Conservation (phyloP, 2,113 vertebrate species). For the Phainopepla nitens region DNA sequence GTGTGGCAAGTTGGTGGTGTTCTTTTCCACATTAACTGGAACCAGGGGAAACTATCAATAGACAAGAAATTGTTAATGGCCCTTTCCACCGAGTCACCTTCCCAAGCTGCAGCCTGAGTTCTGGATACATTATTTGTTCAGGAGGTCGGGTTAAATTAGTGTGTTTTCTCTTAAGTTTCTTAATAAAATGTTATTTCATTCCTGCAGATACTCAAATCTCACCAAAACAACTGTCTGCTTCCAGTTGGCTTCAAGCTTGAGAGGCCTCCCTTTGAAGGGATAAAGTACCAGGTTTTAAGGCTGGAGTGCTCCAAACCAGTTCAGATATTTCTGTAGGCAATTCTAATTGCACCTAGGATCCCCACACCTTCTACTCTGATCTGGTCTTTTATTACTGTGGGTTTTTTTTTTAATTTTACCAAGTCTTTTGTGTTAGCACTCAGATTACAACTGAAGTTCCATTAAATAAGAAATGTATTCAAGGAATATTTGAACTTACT, state of each 20-base stretch:
- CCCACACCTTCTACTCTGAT: background rate
- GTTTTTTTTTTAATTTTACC: background rate
- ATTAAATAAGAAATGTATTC: background rate
- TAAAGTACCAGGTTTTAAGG: background rate
- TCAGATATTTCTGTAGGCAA: background rate
- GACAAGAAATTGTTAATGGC: background rate
- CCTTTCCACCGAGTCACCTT: background rate
- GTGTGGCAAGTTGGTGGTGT: background rate
- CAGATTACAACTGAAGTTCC: background rate
- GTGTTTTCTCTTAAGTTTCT: background rate
- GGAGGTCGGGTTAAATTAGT: background rate
- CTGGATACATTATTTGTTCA: background rate
- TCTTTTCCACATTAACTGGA: background rate
- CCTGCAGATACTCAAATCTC: background rate
- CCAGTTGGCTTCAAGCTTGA: background rate
- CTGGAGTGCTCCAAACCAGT: background rate
- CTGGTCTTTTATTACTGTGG: background rate
- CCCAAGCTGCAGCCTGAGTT: background rate
- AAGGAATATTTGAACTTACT: background rate
- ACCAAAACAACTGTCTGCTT: background rate
- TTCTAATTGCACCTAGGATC: background rate
- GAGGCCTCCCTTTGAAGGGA: background rate
- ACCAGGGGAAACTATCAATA: background rate
- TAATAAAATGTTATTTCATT: background rate
- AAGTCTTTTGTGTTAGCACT: background rate